A percentile compares a stretch with the other conserved stretches of the same genome.
These are phyloP conservation scores for Chaetodon trifascialis DNA, from an alignment of 2,113 vertebrate genomes.

Conservation along the genomic window DNA sequence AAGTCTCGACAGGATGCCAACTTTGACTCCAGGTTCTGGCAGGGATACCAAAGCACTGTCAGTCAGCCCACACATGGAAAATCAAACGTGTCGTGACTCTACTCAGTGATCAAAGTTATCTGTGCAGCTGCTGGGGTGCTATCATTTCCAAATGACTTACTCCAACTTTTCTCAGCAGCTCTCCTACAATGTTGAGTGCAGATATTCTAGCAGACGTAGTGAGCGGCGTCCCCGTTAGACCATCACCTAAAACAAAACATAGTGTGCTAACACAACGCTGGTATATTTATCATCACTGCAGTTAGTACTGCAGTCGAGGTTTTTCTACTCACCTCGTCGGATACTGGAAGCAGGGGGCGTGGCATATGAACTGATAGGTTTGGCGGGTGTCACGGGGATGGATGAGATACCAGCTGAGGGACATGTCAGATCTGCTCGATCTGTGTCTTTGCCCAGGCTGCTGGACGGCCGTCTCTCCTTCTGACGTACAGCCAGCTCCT, in stretches of 20 bases:
- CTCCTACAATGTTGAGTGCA: slow-evolving; percentile 96
- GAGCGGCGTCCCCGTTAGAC: slow-evolving; percentile 89
- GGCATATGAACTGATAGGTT: slow-evolving; percentile 75
- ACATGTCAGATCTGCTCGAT: slow-evolving; percentile 85
- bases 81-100: background rate
- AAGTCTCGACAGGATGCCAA: slow-evolving; percentile 97
- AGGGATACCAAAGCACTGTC: background rate
- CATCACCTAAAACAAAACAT: slow-evolving; percentile 81
- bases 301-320: background rate
- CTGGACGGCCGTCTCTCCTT: slow-evolving; percentile 89
- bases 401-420: slow-evolving; percentile 80
- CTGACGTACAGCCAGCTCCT: slow-evolving; percentile 96
- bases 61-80: background rate
- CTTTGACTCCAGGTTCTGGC: slow-evolving; percentile 95
- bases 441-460: slow-evolving; percentile 76
- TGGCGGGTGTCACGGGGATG: slow-evolving; percentile 83
- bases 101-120: background rate
- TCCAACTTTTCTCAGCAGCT: slow-evolving; percentile 96
- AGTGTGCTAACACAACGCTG: background rate
- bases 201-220: slow-evolving; percentile 97
- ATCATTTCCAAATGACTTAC: slow-evolving; percentile 82
- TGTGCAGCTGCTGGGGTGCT: background rate
- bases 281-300: background rate
- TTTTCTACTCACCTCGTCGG: slow-evolving; percentile 84
- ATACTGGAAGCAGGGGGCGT: slow-evolving; percentile 85